phyloP scores from a whole-genome alignment of 2,797 vertebrate species.

The Lycodopsis pacificus region DNA sequence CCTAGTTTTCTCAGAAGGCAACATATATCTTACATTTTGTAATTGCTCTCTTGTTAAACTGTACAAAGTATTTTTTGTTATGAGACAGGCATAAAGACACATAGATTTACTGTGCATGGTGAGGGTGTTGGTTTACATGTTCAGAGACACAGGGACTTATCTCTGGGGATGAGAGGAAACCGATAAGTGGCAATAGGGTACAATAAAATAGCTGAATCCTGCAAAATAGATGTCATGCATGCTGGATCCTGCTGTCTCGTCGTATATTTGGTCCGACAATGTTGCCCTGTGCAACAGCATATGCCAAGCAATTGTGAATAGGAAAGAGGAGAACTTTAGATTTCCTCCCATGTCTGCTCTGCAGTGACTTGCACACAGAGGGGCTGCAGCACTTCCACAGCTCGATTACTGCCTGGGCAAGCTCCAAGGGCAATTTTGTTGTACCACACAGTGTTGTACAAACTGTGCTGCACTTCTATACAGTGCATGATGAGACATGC shows the following conservation, averaged over 20 bases:
- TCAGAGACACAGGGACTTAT: conserved; percentile 34
- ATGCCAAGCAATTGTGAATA: conserved; percentile 49
- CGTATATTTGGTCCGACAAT: conserved; percentile 29
- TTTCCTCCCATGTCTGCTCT: conserved; percentile 43
- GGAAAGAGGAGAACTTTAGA: conserved; percentile 49
- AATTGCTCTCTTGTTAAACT: conserved; percentile 48
- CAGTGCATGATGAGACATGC: conserved; percentile 66
- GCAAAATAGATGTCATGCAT: conserved; percentile 39
- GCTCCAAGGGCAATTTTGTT: conserved; percentile 72
- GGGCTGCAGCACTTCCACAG: conserved; percentile 57
- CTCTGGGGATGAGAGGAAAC: conserved; percentile 28
- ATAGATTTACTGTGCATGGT: conserved; percentile 18
- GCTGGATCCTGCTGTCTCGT: conserved; percentile 47
- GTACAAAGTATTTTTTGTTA: conserved; percentile 17
- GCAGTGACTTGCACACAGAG: conserved; percentile 62
- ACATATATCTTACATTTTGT: conserved; percentile 31
- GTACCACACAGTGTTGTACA: conserved; percentile 62
- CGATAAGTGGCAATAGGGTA: conserved; percentile 30
- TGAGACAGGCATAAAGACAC: conserved; percentile 18
- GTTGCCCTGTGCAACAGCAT: conserved; percentile 33
- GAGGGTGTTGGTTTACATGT: conserved; percentile 29
- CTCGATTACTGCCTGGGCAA: conserved; percentile 66
- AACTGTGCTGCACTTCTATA: conserved; percentile 59
- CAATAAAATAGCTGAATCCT: conserved; percentile 37
- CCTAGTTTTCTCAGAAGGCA: conserved; percentile 36